A percentile compares a stretch with the other conserved stretches of the same genome.
phyloP scores from a whole-genome alignment of 92 coral and sea anemone genomes.

The Actinernus sp. region DNA sequence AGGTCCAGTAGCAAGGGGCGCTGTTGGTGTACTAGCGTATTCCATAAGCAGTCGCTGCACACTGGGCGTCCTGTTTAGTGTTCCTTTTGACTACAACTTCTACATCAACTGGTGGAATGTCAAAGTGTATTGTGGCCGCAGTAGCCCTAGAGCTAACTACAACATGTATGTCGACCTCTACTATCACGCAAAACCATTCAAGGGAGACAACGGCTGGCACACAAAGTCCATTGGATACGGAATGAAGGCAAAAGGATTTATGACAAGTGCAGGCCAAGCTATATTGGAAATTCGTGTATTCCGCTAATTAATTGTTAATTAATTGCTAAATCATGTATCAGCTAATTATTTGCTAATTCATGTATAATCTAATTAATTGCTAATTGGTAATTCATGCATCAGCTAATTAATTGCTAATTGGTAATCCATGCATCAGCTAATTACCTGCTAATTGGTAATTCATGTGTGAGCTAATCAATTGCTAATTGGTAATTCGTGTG shows the following conservation, averaged over 20 bases:
- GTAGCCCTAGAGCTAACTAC: conserved; percentile 25
- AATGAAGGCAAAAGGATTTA: conserved; percentile 18
- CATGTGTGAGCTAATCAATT: too few species aligned
- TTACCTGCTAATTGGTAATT: too few species aligned
- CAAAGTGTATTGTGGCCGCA: conserved; percentile 29
- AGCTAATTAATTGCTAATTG: too few species aligned
- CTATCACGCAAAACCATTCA: conserved; percentile 11
- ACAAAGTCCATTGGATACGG: conserved; percentile 11
- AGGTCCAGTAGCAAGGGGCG: conserved; percentile 58
- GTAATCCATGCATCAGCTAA: too few species aligned
- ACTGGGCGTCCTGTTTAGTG: conserved; percentile 50
- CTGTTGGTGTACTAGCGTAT: conserved; percentile 52
- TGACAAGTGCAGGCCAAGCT: conserved; percentile 34
- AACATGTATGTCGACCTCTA: conserved; percentile 36
- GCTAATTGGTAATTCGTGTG: too few species aligned
- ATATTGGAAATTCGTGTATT: too few species aligned
- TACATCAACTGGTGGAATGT: conserved; percentile 63
- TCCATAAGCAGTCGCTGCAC: conserved; percentile 22
- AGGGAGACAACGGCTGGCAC: conserved; percentile 20
- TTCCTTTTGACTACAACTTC: conserved; percentile 52
- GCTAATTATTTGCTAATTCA: too few species aligned
- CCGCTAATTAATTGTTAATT: too few species aligned
- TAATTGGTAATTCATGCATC: too few species aligned
- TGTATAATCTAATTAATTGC: too few species aligned
- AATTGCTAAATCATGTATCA: too few species aligned